Evolutionary conservation across 2,113 vertebrate genomes (phyloP).

Genomic region (Hyla sarda): DNA sequence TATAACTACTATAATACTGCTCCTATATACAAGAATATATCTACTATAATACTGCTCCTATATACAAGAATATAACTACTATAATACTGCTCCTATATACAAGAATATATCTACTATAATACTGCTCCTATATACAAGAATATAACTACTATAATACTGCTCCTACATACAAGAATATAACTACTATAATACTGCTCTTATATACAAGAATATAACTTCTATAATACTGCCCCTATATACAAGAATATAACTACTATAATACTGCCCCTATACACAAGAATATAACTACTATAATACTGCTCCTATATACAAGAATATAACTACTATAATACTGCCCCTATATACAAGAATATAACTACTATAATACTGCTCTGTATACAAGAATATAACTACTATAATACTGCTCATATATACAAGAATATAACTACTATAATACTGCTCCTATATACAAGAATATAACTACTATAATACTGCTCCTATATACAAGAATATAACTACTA

Average conservation of each 20-base stretch:
- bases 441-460: not conserved
- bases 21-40: too few relatives aligned
- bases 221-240: not conserved
- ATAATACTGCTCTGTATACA: too few relatives aligned
- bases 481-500: not conserved
- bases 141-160: not conserved
- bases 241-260: slow-evolving; percentile 8
- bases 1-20: too few relatives aligned
- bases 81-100: not conserved
- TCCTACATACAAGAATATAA: not conserved
- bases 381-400: too few relatives aligned
- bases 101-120: slow-evolving; percentile 7
- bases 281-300: slow-evolving; percentile 9
- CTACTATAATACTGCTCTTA: slow-evolving; percentile 1
- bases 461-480: not conserved
- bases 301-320: not conserved
- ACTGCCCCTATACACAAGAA: not conserved
- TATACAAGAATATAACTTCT: slow-evolving; percentile 2
- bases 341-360: too few relatives aligned
- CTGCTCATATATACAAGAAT: not conserved
- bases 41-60: too few relatives aligned
- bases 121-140: not conserved
- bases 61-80: not conserved
- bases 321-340: not conserved
- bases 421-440: slow-evolving; percentile 1